Evolutionary conservation across 2,888 invertebrate species (phyloP), one percentile per base, ranked within the genome.

Genomic region (Reticulitermes lucifugus): DNA sequence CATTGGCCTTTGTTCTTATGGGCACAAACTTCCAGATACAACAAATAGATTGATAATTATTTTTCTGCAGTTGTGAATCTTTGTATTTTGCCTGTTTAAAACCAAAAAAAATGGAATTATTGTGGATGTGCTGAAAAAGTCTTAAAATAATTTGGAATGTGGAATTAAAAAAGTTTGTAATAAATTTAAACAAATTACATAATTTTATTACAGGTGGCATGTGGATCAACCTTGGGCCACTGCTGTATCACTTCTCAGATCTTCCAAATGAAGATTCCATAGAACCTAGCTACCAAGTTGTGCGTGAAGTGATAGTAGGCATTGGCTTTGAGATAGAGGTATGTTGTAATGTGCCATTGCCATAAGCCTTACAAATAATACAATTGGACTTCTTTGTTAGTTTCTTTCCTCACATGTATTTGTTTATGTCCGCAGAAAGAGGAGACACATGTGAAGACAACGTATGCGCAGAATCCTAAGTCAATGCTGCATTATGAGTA

Each of bases 401-500:
- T 22, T 22, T 79, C 6, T 43, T n/a, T 79, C 22, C 25, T n/a
- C 59, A 75, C 29, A 84, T 71, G 86, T 85, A 87, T 88, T 29
- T 70, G 70, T 70, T 6, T 89, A 84, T 77, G 88, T 55, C 91
- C 91, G 85, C 93, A 96, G 95, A 96, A 96, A 91, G 96, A 96
- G 89, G 92, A 95, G 89, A 95, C 94, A 0, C 95, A 95, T 22
- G 92, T 98, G 0, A 95, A 95, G 89, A 96, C 98, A 70, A 95
- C 96, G 89, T 99, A 99, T 91, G 96, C 98, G 9, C 98, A 98
- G 90, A 98, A 98, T 91, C 95, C 96, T 0, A 94, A 94, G 86
- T 98, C 98, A 0, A 98, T 99, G 98, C 93, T 98, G 89, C 96
- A 96, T 88, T 97, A 97, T 89, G 96, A 96, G 89, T 99, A 99